Evolutionary conservation across 2,888 invertebrate genomes (phyloP).

Genomic region (Melinaea marsaeus): DNA sequence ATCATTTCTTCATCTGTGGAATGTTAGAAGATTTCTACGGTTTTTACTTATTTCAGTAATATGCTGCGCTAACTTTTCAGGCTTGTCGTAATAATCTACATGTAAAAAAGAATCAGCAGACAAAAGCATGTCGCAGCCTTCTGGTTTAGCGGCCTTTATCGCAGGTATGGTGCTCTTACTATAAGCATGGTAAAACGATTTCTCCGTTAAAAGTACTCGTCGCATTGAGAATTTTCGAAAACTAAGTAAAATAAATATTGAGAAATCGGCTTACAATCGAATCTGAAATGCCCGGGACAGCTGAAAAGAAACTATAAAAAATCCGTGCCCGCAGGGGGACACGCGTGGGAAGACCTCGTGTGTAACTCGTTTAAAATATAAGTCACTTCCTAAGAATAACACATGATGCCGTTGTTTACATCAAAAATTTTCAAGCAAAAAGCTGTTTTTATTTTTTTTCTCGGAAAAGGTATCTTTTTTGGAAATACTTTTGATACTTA

Average conservation of each 20-base stretch:
- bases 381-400: too few relatives aligned
- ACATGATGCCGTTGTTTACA: too few relatives aligned
- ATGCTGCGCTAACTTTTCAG: conserved; percentile 66
- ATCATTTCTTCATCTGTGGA: conserved; percentile 78
- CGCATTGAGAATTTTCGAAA: conserved; percentile 83
- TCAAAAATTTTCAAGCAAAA: too few relatives aligned
- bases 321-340: too few relatives aligned
- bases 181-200: too few relatives aligned
- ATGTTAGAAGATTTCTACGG: conserved; percentile 54
- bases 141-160: conserved; percentile 78
- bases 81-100: too few relatives aligned
- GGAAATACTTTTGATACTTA: too few relatives aligned
- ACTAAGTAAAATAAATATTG: conserved; percentile 83
- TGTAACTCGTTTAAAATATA: too few relatives aligned
- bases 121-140: conserved; percentile 70
- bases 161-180: conserved; percentile 72
- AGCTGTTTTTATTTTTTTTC: too few relatives aligned
- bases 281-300: conserved; percentile 10
- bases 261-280: conserved; percentile 76
- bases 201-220: conserved; percentile 83
- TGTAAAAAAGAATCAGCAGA: conserved; percentile 78
- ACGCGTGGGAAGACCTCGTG: too few relatives aligned
- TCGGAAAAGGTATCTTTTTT: too few relatives aligned
- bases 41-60: conserved; percentile 64
- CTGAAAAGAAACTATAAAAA: too few relatives aligned